Percentiles rank a stretch among this genome's conserved stretches.
Conservation (phyloP, 2,797 vertebrate genomes). For the Margarornis squamiger region DNA sequence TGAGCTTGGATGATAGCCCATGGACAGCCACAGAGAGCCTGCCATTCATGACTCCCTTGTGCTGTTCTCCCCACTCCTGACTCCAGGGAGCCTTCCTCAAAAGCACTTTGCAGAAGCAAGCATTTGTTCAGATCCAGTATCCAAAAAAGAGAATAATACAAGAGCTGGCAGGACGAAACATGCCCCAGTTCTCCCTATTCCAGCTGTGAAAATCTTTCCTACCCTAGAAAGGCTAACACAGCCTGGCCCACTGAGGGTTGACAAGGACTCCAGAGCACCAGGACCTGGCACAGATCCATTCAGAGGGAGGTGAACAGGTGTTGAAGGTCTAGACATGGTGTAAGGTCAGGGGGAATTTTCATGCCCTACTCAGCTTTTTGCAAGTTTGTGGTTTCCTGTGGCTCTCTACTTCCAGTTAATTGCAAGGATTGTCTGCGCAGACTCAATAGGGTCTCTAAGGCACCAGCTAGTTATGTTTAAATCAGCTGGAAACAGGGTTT, state of each 20-base stretch:
- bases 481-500: background rate
- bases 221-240: background rate
- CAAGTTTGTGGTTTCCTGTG: background rate
- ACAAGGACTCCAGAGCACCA: background rate
- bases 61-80: background rate
- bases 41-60: background rate
- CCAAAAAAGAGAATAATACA: background rate
- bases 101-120: background rate
- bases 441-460: background rate
- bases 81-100: background rate
- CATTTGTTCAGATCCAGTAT: background rate
- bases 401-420: background rate
- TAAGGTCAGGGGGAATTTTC: background rate
- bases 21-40: background rate
- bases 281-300: background rate
- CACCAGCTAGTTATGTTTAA: background rate
- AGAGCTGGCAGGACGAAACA: background rate
- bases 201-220: background rate
- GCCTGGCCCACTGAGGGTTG: rapidly evolving
- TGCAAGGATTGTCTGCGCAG: background rate
- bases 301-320: background rate
- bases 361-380: background rate
- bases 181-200: background rate
- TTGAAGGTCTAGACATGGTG: background rate
- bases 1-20: background rate